Evolutionary conservation across 1,140 invertebrate genomes (phyloP), one percentile per base, ranked within the genome.

Genomic region (Lucilia cuprina): DNA sequence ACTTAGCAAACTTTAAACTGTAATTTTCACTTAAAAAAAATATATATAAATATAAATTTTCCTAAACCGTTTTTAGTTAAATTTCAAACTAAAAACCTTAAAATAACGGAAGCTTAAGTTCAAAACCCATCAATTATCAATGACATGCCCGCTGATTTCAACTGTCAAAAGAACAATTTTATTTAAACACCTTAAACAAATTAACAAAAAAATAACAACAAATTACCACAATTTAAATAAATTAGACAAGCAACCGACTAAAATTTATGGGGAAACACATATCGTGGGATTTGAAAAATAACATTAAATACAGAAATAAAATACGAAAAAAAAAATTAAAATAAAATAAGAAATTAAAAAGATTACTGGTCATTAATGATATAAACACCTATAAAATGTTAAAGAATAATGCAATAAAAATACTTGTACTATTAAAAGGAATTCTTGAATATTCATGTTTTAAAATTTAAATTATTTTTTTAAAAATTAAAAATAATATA

Each of bases 121-220:
- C 7, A 70, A 70, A 21, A 10, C 21, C 21, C n/a, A 70, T 70
- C 65, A 70, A 70, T 70, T 70, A 70, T 70, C 65, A 70, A 70
- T 70, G 21, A 70, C n/a, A 25, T 21, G 21, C 65, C n/a, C 21
- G 65, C 21, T 70, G 65, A 70, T 70, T 70, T 70, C 12, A 70
- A 21, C 65, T 70, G 65, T 70, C 65, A 70, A 70, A 70, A 70
- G 65, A 70, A 70, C 65, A 70, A 70, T 70, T 70, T 21, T 19
- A 70, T 70, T 70, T 70, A 70, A 70, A 21, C 65, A 70, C 19
- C 19, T 70, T 70, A 60, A 70, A 70, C 65, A 70, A 70, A 19
- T 70, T 25, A 70, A 70, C 65, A 70, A 60, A 60, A 60, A 60
- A 30, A 30, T 30, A 30, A 30, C 25, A 30, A 30, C 25, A 70